Conservation (phyloP, 2,113 vertebrate genomes). For the Ageneiosus marmoratus region DNA sequence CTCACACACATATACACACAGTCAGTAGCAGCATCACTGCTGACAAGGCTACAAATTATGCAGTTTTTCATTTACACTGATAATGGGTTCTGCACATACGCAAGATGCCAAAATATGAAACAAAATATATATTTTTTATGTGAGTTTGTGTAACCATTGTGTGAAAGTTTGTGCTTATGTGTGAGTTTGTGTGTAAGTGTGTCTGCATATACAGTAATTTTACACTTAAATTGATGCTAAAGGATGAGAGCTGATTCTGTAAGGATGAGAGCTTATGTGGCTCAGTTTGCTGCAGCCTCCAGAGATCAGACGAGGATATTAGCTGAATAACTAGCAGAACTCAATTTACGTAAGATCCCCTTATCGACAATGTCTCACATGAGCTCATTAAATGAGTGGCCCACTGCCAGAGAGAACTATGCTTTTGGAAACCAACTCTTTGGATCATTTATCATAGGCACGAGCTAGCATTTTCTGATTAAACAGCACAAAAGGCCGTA, state of each 20-base stretch:
- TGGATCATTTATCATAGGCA: slow-evolving; percentile 26
- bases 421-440: slow-evolving; percentile 10
- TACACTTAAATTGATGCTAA: background rate
- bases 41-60: slow-evolving; percentile 28
- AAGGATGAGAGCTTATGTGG: slow-evolving; percentile 1
- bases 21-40: background rate
- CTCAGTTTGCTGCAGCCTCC: slow-evolving; percentile 14
- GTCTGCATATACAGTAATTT: background rate
- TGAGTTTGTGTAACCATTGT: slow-evolving; percentile 4
- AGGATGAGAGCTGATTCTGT: background rate
- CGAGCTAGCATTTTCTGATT: background rate
- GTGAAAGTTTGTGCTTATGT: background rate
- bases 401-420: slow-evolving; percentile 16
- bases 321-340: slow-evolving; percentile 16
- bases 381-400: slow-evolving; percentile 35
- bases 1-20: background rate
- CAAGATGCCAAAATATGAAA: slow-evolving; percentile 4
- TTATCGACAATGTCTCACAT: slow-evolving; percentile 6
- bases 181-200: background rate
- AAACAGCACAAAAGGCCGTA: slow-evolving; percentile 22
- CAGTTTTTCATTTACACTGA: slow-evolving; percentile 12
- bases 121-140: no score
- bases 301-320: slow-evolving; percentile 23
- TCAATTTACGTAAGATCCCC: slow-evolving; percentile 5
- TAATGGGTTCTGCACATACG: background rate